phyloP scores from a whole-genome alignment of 1,140 invertebrate genomes.

The Oreohelix idahoensis region DNA sequence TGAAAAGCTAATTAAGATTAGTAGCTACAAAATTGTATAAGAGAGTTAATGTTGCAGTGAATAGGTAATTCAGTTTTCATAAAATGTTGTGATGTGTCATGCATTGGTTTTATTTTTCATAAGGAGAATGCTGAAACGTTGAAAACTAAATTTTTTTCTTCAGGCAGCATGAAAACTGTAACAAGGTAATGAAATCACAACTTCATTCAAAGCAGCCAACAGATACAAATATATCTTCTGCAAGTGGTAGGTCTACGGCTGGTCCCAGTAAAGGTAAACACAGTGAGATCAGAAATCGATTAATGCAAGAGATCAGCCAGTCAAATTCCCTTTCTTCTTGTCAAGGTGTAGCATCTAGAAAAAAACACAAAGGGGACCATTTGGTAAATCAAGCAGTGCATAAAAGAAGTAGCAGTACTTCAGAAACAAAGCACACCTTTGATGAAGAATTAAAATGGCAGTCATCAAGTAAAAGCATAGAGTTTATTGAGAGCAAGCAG shows the following conservation, averaged over 20 bases:
- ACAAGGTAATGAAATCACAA: background rate
- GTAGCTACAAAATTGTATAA: too few relatives aligned
- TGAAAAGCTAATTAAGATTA: too few relatives aligned
- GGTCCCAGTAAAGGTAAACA: background rate
- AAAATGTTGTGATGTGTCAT: too few relatives aligned
- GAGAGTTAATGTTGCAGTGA: too few relatives aligned
- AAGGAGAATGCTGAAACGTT: background rate
- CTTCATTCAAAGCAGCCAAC: background rate
- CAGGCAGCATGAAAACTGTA: background rate
- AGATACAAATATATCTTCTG: background rate
- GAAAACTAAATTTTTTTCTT: background rate
- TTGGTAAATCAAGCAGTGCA: background rate
- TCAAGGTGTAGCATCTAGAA: background rate
- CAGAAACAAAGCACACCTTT: background rate
- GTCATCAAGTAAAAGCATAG: background rate
- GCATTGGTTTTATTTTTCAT: background rate
- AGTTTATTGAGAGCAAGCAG: background rate
- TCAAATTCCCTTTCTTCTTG: background rate
- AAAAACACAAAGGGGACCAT: background rate
- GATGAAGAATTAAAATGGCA: background rate
- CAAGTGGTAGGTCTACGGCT: background rate
- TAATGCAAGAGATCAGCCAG: background rate
- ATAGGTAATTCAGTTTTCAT: too few relatives aligned
- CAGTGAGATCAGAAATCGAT: background rate
- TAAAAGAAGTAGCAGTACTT: background rate